Evolutionary conservation across 2,113 vertebrate species (phyloP).

Genomic region (Otolemur garnettii): DNA sequence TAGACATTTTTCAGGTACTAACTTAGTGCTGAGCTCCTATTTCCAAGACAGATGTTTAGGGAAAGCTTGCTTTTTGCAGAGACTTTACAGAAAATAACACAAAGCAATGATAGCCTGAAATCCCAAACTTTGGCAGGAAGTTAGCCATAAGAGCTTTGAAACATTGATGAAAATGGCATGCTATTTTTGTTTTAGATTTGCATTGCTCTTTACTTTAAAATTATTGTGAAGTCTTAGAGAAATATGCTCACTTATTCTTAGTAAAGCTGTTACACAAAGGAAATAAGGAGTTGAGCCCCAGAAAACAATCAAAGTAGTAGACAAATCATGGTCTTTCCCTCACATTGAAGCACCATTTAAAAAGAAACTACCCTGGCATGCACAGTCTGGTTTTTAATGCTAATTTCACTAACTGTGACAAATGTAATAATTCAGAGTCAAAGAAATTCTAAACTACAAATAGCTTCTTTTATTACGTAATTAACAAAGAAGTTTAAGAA

Average conservation of each 20-base stretch:
- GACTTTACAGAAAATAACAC: neutral
- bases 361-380: neutral
- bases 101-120: neutral
- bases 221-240: neutral
- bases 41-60: neutral
- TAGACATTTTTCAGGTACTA: neutral
- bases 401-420: neutral
- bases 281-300: neutral
- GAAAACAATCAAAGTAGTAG: neutral
- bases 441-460: neutral
- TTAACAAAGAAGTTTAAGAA: neutral
- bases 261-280: neutral
- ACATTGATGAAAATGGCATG: neutral
- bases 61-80: neutral
- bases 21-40: neutral
- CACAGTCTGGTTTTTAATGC: neutral
- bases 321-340: neutral
- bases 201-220: neutral
- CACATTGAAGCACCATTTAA: neutral
- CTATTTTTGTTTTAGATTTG: neutral
- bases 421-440: neutral
- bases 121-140: neutral
- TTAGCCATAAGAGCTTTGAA: neutral
- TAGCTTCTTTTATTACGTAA: neutral
- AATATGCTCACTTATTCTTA: neutral